phyloP scores from a whole-genome alignment of 2,888 invertebrate species.

The Physocephala rufipes region DNA sequence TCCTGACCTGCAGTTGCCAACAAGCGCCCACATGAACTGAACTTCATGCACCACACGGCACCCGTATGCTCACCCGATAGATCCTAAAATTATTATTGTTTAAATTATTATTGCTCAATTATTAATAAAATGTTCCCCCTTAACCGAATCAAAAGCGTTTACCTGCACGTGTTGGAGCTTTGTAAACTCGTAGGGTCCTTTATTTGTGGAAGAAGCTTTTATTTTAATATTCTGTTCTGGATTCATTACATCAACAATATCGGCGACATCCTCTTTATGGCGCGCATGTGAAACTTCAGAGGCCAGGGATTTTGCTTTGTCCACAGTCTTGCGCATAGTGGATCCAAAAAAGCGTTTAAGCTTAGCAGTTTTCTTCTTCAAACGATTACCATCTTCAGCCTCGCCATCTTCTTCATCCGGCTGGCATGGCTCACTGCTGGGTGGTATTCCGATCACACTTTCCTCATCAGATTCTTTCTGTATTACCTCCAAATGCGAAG shows the following conservation, averaged over 20 bases:
- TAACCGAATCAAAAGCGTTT: slow-evolving; percentile 21
- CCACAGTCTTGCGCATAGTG: slow-evolving; percentile 90
- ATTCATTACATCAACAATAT: slow-evolving; percentile 83
- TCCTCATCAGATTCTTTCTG: slow-evolving; percentile 82
- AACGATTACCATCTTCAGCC: slow-evolving; percentile 64
- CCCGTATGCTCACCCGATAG: slow-evolving; percentile 86
- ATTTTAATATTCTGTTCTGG: slow-evolving; percentile 85
- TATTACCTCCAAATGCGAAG: slow-evolving; percentile 82
- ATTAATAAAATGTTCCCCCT: not conserved
- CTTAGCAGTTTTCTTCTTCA: slow-evolving; percentile 69
- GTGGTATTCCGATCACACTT: slow-evolving; percentile 72
- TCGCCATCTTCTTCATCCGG: slow-evolving; percentile 66
- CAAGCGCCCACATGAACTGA: slow-evolving; percentile 93
- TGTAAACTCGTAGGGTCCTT: slow-evolving; percentile 97
- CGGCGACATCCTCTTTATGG: slow-evolving; percentile 86
- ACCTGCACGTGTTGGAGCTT: slow-evolving; percentile 89
- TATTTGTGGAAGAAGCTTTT: slow-evolving; percentile 94
- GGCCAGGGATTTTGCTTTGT: slow-evolving; percentile 89
- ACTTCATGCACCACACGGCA: slow-evolving; percentile 99
- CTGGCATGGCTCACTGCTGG: slow-evolving; percentile 61
- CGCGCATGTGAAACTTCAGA: slow-evolving; percentile 89
- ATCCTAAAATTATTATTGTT: slow-evolving; percentile 67
- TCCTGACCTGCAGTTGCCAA: slow-evolving; percentile 98
- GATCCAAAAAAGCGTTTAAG: slow-evolving; percentile 85
- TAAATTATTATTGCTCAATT: not conserved